Base-by-base conservation (phyloP, 2,113 vertebrate genomes). In the Nettapus auritus region DNA sequence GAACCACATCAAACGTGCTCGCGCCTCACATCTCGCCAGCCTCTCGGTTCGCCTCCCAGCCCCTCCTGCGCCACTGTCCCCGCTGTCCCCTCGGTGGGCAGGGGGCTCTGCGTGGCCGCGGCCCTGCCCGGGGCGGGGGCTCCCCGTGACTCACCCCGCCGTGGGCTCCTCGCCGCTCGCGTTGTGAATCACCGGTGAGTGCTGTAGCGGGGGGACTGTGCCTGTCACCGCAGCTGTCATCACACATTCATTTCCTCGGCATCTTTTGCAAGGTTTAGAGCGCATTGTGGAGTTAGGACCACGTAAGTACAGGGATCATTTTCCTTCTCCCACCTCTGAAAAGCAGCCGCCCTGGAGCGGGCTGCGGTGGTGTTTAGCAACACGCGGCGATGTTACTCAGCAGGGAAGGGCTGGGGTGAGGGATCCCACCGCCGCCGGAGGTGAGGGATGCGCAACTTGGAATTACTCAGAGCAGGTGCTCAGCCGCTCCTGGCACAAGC, bases 221-320 rank as follows among this genome's bases (percentile, higher is more conserved):
- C 8, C 89, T 86, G 88, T 92, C 89, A 88, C 78, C 81, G 48
- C 0, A 0, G 74, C 78, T 95, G 87, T 78, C 80, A 67, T 82
- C 85, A 56, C 4, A 8, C 71, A 86, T 86, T 96, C 78, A 29
- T 81, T 94, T 85, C 76, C 73, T 95, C 26, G 2, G 44, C 77
- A 87, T 76, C 82, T 82, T 85, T 90, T 78, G 56, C 94, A 89
- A 86, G 95, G 52, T 86, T 94, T 86, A 13, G 52, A 88, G 21
- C 1, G 0, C 26, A 70, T 85, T 88, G 83, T 3, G 1, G 88
- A 87, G 77, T 75, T 86, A 75, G 94, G 89, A 89, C 80, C 94
- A 69, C 6, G 2, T 96, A 96, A 96, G 68, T 92, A 90, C 60
- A 89, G 80, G 91, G 91, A 95, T 95, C 81, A 59, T 84, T 96